Evolutionary conservation across 2,113 vertebrate species (phyloP), one percentile per base, ranked within the genome.

Genomic region (Coregonus clupeaformis): DNA sequence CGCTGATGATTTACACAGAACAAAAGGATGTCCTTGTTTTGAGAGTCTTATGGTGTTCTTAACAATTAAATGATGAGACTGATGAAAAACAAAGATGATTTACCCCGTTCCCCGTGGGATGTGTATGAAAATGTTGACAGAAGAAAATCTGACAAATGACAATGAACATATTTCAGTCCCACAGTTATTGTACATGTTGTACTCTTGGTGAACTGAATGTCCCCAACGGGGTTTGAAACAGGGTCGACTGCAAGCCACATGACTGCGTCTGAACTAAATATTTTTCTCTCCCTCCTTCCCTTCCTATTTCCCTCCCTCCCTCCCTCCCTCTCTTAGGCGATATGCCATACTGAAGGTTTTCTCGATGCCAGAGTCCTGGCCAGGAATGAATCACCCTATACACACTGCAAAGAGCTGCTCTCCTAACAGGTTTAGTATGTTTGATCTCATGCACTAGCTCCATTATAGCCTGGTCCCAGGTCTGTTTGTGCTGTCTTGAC

Each of bases 321-420:
- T 63, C 25, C 27, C 27, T 27, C 27, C 27, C 27, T 27, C 27
- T 27, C 27, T 27, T 27, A 99, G 98, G 88, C 97, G 97, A 0
- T 99, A 97, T 68, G 97, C 97, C 0, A 99, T 99, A 97, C 97
- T 0, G 97, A 99, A 89, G 98, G 98, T 29, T 99, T 99, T 88
- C 86, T 97, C 0, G 91, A 94, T 64, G 97, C 97, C n/a, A 91
- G 95, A 0, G 71, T 90, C 0, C 85, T 99, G 25, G 96, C 97
- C 14, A 92, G 94, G 82, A 99, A 99, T 99, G 99, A 79, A 98
- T 98, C 85, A 97, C 96, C 0, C 95, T 99, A 47, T 99, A 99
- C 85, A 93, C 90, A 0, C 82, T 99, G 97, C 87, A 98, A 94
- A 86, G 97, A 99, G 82, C 94, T 99, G 64, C 88, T 99, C 67